phyloP scores from a whole-genome alignment of 2,113 vertebrate species.

The Leptobrachium ailaonicum region DNA sequence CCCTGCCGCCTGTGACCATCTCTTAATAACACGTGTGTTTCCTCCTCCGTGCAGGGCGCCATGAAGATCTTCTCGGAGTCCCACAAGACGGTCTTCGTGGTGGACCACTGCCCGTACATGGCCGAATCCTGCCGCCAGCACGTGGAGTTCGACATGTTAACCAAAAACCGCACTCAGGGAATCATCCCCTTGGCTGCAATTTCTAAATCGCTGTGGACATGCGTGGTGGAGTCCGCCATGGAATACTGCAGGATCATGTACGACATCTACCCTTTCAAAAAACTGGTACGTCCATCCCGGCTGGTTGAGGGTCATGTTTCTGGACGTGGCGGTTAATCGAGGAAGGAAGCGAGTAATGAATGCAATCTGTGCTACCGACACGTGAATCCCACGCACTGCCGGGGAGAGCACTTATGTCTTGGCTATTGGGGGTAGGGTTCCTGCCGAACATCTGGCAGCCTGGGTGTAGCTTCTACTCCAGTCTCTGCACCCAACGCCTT shows the following conservation, averaged over 20 bases:
- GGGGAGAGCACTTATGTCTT: no score
- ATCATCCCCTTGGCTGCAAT: constrained; percentile 94
- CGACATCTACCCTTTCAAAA: constrained; percentile 89
- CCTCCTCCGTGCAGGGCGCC: constrained; percentile 58
- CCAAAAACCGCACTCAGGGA: constrained; percentile 90
- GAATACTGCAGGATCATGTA: constrained; percentile 97
- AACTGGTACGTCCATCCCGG: constrained; percentile 76
- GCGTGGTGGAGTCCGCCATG: constrained; percentile 96
- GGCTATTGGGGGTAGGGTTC: no score
- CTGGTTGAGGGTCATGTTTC: neutral
- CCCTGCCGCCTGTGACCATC: no score
- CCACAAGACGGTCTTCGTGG: constrained; percentile 97
- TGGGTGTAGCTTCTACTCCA: no score
- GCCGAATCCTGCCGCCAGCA: constrained; percentile 93
- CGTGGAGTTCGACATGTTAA: constrained; percentile 96
- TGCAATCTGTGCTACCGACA: no score
- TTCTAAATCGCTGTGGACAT: constrained; percentile 96
- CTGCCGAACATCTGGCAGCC: no score
- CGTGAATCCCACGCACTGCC: no score
- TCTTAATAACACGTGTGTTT: no score
- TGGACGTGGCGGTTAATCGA: no score
- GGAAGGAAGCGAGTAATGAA: no score
- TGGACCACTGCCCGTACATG: constrained; percentile 98
- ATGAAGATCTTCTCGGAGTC: constrained; percentile 95
- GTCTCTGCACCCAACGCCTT: no score